These are phyloP conservation scores for Malurus elegans DNA, from an alignment of 2,113 vertebrate genomes.

Conservation along the genomic window DNA sequence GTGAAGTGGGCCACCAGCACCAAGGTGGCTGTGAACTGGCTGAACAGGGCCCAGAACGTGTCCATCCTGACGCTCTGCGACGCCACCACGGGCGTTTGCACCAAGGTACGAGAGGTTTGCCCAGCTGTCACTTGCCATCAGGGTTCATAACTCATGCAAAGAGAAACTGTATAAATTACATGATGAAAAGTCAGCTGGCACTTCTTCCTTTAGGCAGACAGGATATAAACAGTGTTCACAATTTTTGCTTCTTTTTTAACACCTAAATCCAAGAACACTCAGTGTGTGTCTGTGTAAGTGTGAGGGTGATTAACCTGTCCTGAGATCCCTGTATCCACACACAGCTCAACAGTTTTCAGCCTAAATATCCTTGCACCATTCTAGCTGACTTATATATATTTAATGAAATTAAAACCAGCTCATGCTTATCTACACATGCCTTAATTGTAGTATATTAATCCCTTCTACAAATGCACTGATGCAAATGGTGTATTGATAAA, in stretches of 20 bases:
- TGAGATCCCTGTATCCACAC: background rate
- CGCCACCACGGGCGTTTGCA: slow-evolving; percentile 93
- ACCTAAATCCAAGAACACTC: background rate
- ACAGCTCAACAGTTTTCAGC: background rate
- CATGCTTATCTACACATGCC: background rate
- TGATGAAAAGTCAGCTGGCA: background rate
- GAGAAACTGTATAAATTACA: background rate
- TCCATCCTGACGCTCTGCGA: slow-evolving; percentile 94
- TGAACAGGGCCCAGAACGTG: slow-evolving; percentile 95
- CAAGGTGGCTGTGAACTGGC: slow-evolving; percentile 95
- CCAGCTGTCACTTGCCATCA: accelerated
- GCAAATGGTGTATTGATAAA: background rate
- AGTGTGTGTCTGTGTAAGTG: no score
- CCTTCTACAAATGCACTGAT: background rate
- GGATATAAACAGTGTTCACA: background rate
- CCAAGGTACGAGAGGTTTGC: slow-evolving; percentile 78
- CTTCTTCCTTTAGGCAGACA: background rate
- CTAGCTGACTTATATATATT: background rate
- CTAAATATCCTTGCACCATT: background rate
- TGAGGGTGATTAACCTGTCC: background rate
- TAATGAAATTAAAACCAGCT: background rate
- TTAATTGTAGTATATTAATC: background rate
- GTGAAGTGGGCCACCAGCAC: slow-evolving; percentile 97
- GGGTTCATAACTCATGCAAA: accelerated
- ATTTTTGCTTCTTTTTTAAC: background rate